Percentiles rank a stretch among this genome's conserved stretches.
phyloP scores from a whole-genome alignment of 1,140 invertebrate species.

The Meloidogyne exigua region DNA sequence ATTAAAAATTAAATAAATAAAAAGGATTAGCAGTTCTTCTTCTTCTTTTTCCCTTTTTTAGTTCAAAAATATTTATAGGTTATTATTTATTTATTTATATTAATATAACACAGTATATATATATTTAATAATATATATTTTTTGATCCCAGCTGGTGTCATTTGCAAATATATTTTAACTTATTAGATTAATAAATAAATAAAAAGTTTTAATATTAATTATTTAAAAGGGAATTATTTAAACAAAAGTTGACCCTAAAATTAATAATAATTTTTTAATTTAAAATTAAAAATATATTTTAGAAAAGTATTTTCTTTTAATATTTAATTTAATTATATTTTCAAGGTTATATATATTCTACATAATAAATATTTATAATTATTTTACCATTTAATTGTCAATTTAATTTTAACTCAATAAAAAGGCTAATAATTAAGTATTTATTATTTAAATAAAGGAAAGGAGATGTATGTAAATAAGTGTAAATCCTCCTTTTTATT shows the following conservation, averaged over 20 bases:
- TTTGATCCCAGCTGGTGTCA: not conserved
- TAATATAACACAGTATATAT: not conserved
- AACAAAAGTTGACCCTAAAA: no score
- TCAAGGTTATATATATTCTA: not conserved
- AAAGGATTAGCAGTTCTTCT: not conserved
- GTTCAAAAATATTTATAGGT: not conserved
- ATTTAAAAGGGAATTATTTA: no score
- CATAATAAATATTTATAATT: not conserved
- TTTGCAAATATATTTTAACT: not conserved
- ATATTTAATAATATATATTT: not conserved
- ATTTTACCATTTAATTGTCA: not conserved
- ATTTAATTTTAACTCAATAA: not conserved
- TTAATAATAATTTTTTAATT: no score
- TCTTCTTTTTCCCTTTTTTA: not conserved
- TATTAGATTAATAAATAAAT: not conserved
- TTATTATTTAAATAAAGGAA: not conserved
- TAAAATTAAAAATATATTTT: no score
- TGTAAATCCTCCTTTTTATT: no score
- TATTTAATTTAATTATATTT: not conserved
- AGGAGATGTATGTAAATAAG: no score
- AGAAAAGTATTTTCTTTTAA: no score
- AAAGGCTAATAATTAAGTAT: not conserved
- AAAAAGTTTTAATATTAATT: not conserved
- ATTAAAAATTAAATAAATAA: not conserved
- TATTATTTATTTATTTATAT: not conserved